Evolutionary conservation across 2,113 vertebrate species (phyloP).

Genomic region (Archilochus colubris): DNA sequence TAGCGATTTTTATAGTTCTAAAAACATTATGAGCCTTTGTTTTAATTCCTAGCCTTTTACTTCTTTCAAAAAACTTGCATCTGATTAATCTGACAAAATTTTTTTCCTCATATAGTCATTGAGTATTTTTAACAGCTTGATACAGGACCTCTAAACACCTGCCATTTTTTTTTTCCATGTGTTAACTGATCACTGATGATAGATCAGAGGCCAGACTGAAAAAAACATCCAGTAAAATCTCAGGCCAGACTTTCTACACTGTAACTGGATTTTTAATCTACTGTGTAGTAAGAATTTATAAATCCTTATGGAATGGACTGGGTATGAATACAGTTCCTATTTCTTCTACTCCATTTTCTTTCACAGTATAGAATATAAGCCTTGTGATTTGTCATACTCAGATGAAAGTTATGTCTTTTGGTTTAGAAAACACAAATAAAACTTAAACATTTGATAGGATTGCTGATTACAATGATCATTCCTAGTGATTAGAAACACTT

Average conservation of each 20-base stretch:
- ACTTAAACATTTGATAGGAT: neutral
- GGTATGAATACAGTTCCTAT: neutral
- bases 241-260: neutral
- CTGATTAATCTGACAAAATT: neutral
- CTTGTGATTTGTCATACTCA: neutral
- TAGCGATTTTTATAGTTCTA: neutral
- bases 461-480: neutral
- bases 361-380: rapidly evolving
- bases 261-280: neutral
- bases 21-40: neutral
- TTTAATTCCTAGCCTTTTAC: neutral
- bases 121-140: neutral
- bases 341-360: neutral
- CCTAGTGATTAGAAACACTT: neutral
- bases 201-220: neutral
- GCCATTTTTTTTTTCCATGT: neutral
- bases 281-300: neutral
- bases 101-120: neutral
- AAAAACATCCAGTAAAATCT: neutral
- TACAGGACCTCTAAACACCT: constrained; percentile 8
- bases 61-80: neutral
- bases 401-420: neutral
- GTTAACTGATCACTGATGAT: neutral
- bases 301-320: neutral
- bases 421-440: neutral